Evolutionary conservation across 2,888 invertebrate species (phyloP), one percentile per base, ranked within the genome.

Genomic region (Pyrochroa serraticornis): DNA sequence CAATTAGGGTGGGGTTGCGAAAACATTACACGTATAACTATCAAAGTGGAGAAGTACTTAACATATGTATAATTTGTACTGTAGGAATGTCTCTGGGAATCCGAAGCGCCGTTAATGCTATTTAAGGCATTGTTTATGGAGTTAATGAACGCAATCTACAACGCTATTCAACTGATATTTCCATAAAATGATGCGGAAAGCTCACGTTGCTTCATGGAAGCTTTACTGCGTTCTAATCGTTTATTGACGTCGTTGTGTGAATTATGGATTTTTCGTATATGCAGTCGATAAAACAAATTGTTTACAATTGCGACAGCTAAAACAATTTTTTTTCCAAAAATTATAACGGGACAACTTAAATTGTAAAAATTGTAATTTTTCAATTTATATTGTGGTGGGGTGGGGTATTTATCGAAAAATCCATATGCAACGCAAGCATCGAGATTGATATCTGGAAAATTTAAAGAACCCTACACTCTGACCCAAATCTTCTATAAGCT

Each of bases 111-210:
- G 39, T 42, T 39, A 57, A 51, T 50, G 51, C 45, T 44, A 31
- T 57, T 57, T 51, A 51, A 46, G 34, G 38, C 45, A 33, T 50
- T 51, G 57, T 57, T 57, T 51, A 51, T 46, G 44, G 32, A 38
- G 36, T 42, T 57, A 51, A 57, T 51, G 50, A 50, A 39, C 44
- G 14, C 50, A 44, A 49, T 56, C 37, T 56, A 50, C 39, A 44
- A 13, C 45, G 8, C 9, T 41, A 41, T 55, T 55, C 38, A 14
- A 42, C 44, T 56, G 44, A 56, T 38, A 46, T 36, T 42, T 50
- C 45, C 33, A 39, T 52, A 52, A 52, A 52, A 38, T 38, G 52
- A 50, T 37, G 41, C 13, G 38, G 31, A 33, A 50, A 43, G 6
- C 39, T 39, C 32, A 22, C 38, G 22, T 13, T 9, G 12, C 22